Conservation (phyloP, 37 sponge, comb jelly and placozoan genomes). For the Chondrilla cf. caribensis region DNA sequence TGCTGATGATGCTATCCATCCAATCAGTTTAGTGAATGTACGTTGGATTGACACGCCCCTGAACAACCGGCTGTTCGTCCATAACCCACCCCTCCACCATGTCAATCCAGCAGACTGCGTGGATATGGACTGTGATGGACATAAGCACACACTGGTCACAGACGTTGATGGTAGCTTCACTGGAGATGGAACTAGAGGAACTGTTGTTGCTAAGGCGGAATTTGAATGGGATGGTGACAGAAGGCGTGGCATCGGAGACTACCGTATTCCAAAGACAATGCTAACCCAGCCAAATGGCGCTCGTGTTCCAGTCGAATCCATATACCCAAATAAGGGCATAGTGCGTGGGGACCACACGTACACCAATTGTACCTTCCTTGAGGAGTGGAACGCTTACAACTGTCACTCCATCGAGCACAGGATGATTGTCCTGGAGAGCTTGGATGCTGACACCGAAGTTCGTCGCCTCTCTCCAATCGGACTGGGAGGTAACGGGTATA, state of each 20-base stretch:
- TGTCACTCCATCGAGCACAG: slow-evolving; percentile 71
- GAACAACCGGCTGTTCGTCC: slow-evolving; percentile 35
- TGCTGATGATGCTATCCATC: slow-evolving; percentile 77
- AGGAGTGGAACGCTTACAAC: slow-evolving; percentile 73
- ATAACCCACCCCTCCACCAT: slow-evolving; percentile 41
- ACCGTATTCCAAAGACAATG: slow-evolving; percentile 79
- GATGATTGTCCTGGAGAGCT: slow-evolving; percentile 90
- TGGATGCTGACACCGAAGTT: slow-evolving; percentile 92
- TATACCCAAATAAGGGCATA: slow-evolving; percentile 82
- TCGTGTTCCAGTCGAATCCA: neutral
- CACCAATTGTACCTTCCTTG: slow-evolving; percentile 41
- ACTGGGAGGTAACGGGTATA: slow-evolving; percentile 70
- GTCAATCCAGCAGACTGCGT: slow-evolving; percentile 96
- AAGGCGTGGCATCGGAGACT: slow-evolving; percentile 83
- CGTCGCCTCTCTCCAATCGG: slow-evolving; percentile 87
- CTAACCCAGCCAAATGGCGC: slow-evolving; percentile 52
- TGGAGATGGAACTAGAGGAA: slow-evolving; percentile 11
- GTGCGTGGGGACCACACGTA: slow-evolving; percentile 37
- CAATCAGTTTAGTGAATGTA: slow-evolving; percentile 32
- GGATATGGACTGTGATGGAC: slow-evolving; percentile 96
- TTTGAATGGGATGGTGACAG: slow-evolving; percentile 81
- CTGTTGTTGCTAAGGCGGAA: slow-evolving; percentile 70
- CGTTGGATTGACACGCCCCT: neutral
- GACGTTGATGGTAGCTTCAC: slow-evolving; percentile 74
- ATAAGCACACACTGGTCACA: slow-evolving; percentile 71